Percentiles rank a stretch among this genome's conserved stretches.
Conservation (phyloP, 1,140 invertebrate species). For the Coboldia fuscipes region DNA sequence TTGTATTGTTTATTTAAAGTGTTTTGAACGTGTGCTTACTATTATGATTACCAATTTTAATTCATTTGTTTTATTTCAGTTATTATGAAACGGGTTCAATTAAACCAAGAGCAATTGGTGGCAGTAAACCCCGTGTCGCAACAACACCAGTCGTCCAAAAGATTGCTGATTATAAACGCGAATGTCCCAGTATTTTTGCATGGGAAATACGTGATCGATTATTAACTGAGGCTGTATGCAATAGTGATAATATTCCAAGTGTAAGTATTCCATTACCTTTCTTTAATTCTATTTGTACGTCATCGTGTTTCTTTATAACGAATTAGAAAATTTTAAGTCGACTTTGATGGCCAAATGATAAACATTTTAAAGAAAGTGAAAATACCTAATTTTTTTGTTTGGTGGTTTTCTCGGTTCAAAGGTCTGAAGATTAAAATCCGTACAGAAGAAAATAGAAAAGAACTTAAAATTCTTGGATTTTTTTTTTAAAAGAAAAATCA, state of each 20-base stretch:
- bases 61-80: constrained; percentile 27
- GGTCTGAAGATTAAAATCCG: too few species aligned
- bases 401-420: too few species aligned
- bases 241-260: constrained; percentile 98
- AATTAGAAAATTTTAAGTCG: not conserved
- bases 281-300: not conserved
- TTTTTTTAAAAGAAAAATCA: too few species aligned
- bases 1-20: too few species aligned
- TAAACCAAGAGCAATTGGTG: constrained; percentile 84
- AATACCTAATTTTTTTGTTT: too few species aligned
- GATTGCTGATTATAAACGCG: constrained; percentile 88
- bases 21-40: too few species aligned
- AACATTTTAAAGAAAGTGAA: too few species aligned
- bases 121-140: constrained; percentile 90
- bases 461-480: too few species aligned
- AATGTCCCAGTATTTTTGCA: constrained; percentile 94
- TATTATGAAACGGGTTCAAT: constrained; percentile 98
- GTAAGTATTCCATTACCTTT: constrained; percentile 73
- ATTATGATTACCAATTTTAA: not conserved
- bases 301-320: not conserved
- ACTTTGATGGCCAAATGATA: too few species aligned
- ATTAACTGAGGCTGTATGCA: constrained; percentile 89
- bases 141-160: constrained; percentile 82
- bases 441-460: too few species aligned
- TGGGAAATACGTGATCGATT: constrained; percentile 95